Evolutionary conservation across 2,888 invertebrate species (phyloP).

Genomic region (Temnothorax rugatulus): DNA sequence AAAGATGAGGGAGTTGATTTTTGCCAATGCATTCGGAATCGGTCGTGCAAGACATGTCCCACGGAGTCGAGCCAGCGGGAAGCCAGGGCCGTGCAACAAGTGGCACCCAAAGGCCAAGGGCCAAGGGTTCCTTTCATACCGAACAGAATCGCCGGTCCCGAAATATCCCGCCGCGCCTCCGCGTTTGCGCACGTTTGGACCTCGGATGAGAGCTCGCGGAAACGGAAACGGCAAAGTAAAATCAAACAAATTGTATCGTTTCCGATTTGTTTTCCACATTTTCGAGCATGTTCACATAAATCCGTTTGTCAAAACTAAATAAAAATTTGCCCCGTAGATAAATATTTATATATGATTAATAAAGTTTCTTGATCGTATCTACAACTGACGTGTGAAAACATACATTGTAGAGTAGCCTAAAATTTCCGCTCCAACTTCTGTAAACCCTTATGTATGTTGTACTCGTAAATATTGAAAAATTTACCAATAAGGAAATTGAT

Average conservation of each 20-base stretch:
- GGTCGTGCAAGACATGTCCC: conserved; percentile 80
- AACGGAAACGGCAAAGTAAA: conserved; percentile 11
- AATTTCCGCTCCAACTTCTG: not conserved
- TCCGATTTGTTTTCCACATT: not conserved
- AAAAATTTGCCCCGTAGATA: not conserved
- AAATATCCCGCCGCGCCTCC: conserved; percentile 64
- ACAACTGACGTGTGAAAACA: not conserved
- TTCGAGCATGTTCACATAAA: not conserved
- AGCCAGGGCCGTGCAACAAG: conserved; percentile 83
- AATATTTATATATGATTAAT: not conserved
- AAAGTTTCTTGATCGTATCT: not conserved
- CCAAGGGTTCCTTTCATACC: conserved; percentile 77
- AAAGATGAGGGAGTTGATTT: conserved; percentile 78
- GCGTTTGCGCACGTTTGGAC: conserved; percentile 25
- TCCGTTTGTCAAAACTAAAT: not conserved
- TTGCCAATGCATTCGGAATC: conserved; percentile 81
- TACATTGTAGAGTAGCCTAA: not conserved
- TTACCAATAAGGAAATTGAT: no score
- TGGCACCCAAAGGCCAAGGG: conserved; percentile 82
- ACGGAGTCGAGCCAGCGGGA: conserved; percentile 81
- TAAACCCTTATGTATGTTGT: no score
- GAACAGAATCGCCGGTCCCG: conserved; percentile 75
- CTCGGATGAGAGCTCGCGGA: not conserved
- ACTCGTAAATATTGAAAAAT: no score
- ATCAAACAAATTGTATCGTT: not conserved